These are phyloP conservation scores for Tiaroga cobitis DNA, from an alignment of 2,797 vertebrate species.

Conservation along the genomic window DNA sequence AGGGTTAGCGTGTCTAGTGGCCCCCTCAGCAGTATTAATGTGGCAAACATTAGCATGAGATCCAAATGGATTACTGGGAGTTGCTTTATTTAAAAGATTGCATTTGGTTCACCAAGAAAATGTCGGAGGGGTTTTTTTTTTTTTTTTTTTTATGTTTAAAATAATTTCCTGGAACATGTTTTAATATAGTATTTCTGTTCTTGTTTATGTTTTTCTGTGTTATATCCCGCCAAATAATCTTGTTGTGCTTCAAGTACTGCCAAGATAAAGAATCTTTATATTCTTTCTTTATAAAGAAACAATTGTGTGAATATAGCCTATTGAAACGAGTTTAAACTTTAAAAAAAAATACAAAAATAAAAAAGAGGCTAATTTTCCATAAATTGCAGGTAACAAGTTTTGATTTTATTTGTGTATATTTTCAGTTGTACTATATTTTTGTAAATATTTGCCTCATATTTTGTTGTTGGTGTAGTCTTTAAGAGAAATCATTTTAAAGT, in stretches of 20 bases:
- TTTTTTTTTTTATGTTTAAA: neutral
- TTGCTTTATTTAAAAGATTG: conserved; percentile 37
- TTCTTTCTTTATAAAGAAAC: too few species aligned
- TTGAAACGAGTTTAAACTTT: conserved; percentile 1
- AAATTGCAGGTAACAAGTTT: neutral
- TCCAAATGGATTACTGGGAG: conserved; percentile 30
- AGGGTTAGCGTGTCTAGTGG: conserved; percentile 37
- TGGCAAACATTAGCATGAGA: conserved; percentile 28
- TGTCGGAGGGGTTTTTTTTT: neutral
- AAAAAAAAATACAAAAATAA: too few species aligned
- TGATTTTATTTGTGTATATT: conserved; percentile 48
- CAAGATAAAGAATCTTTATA: too few species aligned
- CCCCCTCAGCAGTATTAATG: conserved; percentile 20
- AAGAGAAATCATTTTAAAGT: conserved; percentile 37
- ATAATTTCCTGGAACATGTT: conserved; percentile 11
- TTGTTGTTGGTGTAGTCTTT: conserved; percentile 36
- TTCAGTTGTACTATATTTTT: conserved; percentile 47
- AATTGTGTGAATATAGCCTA: conserved; percentile 3
- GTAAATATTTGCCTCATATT: conserved; percentile 53
- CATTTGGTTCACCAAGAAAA: conserved; percentile 42
- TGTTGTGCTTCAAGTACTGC: neutral
- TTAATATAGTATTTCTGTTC: conserved; percentile 23
- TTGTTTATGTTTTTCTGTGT: neutral
- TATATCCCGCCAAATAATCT: neutral
- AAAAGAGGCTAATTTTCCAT: neutral